Percentiles rank a stretch among this genome's conserved stretches.
Conservation (phyloP, 2,888 invertebrate species). For the Epicampocera succincta region DNA sequence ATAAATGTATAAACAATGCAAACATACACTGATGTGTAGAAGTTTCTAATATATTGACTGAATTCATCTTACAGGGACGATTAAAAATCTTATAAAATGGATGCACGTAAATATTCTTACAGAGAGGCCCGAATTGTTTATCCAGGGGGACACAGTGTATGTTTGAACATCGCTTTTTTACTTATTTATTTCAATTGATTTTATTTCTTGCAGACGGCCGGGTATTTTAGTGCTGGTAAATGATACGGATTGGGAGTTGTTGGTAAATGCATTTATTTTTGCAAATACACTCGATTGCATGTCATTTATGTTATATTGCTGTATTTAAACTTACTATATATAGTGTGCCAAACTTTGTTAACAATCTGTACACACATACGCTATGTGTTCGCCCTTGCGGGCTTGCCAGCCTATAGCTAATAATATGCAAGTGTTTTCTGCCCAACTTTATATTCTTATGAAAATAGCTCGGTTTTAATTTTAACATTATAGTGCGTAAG, state of each 20-base stretch:
- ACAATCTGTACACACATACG: no score
- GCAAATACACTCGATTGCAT: not conserved
- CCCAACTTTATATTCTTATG: no score
- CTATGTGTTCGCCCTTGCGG: no score
- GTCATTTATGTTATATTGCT: no score
- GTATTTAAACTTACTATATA: no score
- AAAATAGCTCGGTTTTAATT: no score
- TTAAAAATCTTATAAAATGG: constrained; percentile 89
- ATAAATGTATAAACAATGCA: constrained; percentile 78
- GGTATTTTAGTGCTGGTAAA: constrained; percentile 97
- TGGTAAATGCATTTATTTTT: constrained; percentile 80
- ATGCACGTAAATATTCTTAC: constrained; percentile 91
- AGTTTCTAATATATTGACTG: no score
- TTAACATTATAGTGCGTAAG: no score
- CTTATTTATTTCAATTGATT: not conserved
- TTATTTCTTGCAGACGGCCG: constrained; percentile 83
- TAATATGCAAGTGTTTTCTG: no score
- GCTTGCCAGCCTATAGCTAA: no score
- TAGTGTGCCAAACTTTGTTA: no score
- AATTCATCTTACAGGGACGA: constrained; percentile 83
- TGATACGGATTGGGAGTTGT: constrained; percentile 97
- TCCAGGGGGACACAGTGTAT: constrained; percentile 82
- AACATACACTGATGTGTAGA: not conserved
- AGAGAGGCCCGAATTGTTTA: constrained; percentile 90
- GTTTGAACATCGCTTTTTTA: constrained; percentile 47